phyloP scores from a whole-genome alignment of 2,797 vertebrate species.

The Sebastes aleutianus region DNA sequence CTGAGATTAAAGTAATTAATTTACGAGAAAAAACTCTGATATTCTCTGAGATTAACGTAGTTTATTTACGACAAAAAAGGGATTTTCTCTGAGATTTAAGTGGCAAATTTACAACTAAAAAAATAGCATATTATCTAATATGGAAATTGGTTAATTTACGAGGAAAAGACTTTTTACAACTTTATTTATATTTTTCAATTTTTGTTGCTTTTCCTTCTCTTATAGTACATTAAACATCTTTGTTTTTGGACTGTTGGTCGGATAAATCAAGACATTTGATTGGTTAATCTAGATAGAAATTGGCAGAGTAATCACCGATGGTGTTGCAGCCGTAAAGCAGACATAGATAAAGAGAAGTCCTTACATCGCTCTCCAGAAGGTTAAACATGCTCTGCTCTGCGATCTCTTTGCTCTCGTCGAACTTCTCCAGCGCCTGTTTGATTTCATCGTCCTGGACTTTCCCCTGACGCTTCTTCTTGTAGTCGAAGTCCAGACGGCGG shows the following conservation, averaged over 20 bases:
- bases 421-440: constrained; percentile 96
- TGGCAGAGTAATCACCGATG: neutral
- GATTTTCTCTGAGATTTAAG: no score
- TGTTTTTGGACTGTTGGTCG: no score
- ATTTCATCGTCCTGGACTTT: constrained; percentile 96
- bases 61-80: no score
- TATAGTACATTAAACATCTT: neutral
- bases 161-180: no score
- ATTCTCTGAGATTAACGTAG: no score
- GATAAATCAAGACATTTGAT: neutral
- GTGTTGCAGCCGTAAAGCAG: neutral
- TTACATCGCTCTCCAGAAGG: constrained; percentile 96
- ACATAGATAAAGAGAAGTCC: constrained; percentile 2
- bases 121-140: no score
- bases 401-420: constrained; percentile 97
- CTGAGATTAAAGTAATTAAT: no score
- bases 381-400: constrained; percentile 99
- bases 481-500: constrained; percentile 96
- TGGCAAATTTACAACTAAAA: no score
- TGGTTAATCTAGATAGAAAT: neutral
- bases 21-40: no score
- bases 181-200: no score
- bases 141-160: no score
- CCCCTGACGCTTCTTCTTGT: constrained; percentile 98
- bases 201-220: neutral